Percentiles rank a stretch among this genome's conserved stretches.
phyloP scores from a whole-genome alignment of 2,888 invertebrate genomes.

The Ceramica pisi region DNA sequence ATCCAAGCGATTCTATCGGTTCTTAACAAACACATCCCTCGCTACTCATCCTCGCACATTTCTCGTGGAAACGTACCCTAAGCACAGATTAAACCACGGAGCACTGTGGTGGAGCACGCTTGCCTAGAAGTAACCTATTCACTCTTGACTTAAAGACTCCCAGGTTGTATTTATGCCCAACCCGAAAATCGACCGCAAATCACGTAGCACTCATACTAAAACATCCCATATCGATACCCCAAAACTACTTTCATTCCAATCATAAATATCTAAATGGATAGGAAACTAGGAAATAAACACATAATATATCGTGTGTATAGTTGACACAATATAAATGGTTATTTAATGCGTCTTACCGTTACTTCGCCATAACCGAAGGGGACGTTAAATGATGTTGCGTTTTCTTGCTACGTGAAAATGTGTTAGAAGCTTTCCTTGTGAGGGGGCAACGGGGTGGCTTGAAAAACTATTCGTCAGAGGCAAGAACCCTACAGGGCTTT shows the following conservation, averaged over 20 bases:
- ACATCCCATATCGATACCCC: slow-evolving; percentile 11
- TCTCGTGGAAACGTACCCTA: too few species aligned
- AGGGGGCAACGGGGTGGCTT: slow-evolving; percentile 9
- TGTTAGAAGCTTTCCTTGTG: slow-evolving; percentile 9
- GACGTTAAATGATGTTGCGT: slow-evolving; percentile 55
- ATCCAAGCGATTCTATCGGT: too few species aligned
- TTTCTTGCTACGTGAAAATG: slow-evolving; percentile 49
- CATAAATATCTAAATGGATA: slow-evolving; percentile 55
- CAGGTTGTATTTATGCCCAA: too few species aligned
- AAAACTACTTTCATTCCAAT: slow-evolving; percentile 44
- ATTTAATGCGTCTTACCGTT: slow-evolving; percentile 71
- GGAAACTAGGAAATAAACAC: slow-evolving; percentile 50
- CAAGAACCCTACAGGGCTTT: background rate
- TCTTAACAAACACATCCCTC: too few species aligned
- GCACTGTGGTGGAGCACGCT: too few species aligned
- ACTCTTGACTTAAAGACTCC: too few species aligned
- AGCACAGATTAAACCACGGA: too few species aligned
- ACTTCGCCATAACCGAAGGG: slow-evolving; percentile 53
- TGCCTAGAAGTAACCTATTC: too few species aligned
- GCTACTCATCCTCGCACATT: too few species aligned
- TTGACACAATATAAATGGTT: slow-evolving; percentile 76
- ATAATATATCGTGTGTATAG: slow-evolving; percentile 56
- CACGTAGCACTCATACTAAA: slow-evolving; percentile 2
- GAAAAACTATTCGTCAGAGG: slow-evolving; percentile 29
- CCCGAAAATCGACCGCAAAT: background rate